Base-by-base conservation (phyloP, 2,888 invertebrate species). In the Megaustenia siamemsis region DNA sequence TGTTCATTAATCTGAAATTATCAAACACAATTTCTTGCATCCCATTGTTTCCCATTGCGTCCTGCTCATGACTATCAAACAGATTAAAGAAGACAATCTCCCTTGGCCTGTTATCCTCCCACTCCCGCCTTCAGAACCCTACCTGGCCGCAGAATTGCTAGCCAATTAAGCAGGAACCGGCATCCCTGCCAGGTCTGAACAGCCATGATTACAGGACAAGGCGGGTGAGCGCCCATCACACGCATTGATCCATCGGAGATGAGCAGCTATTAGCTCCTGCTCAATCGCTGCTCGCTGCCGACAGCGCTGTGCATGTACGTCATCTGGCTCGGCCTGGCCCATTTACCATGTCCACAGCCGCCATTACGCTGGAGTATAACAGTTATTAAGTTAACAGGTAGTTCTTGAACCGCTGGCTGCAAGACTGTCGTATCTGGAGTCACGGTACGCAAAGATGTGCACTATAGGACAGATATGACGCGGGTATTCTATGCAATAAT, bases 341-440 rank as follows among this genome's bases (percentile, higher is more conserved):
- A 49, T 73, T 73, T 73, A 73, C 73, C 35, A 73, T 73, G 73
- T 73, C 73, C n/a, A 73, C 73, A 73, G 73, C 73, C 49, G 73
- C 73, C 49, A 73, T 73, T 73, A 73, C 35, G 45, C 32, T 5
- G 45, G 49, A 49, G 73, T 73, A 73, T 73, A 49, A 73, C 49
- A 49, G 73, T 73, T 73, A 73, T 73, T 73, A 49, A 45, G 73
- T 49, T 73, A 73, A 73, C 73, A 49, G 73, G 73, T 73, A 73
- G 73, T 73, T 73, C 49, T 73, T 43, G 24, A 32, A 32, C 3
- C 32, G 8, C 15, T 49, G 18, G 1, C 28, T 15, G 49, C 73
- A 5, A 73, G 18, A 49, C 8, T 8, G 10, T 0, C 8, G 2
- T 71, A 71, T 71, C 71, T 43, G 43, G n/a, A 10, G 24, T 4